Evolutionary conservation across 2,797 vertebrate genomes (phyloP), one percentile per base, ranked within the genome.

Genomic region (Cuniculus paca): DNA sequence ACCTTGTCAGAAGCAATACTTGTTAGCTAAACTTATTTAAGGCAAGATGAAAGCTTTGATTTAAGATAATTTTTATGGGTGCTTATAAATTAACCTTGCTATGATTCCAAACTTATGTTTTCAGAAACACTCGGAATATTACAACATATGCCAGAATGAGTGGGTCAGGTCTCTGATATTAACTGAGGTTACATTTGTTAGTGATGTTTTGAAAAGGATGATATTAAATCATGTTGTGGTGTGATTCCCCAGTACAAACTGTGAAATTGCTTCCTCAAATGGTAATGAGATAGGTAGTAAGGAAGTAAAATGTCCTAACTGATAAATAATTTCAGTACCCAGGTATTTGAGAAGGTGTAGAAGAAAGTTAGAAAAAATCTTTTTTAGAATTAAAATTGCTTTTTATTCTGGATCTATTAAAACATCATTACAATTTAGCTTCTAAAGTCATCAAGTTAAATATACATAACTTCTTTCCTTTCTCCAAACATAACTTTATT

Each of bases 171-270:
- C 34, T 81, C 16, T 61, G 65, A 81, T 48, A 89, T 70, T 86
- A 92, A 54, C 12, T 56, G 77, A 19, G 91, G 26, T 75, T 75
- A 68, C 56, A 11, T 78, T 93, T 91, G 58, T 42, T 70, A 60
- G 45, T 16, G 34, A 3, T 61, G 28, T 86, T 79, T 17, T 61
- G 68, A 65, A 79, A 63, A 39, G 61, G 78, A 48, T 88, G 61
- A 82, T 75, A 78, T 65, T 56, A 87, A 70, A 60, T 88, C 17
- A n/a, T 6, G 34, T 65, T 88, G 60, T 84, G 10, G 28, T 98
- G 94, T 94, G 80, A 86, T 94, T 87, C 75, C 95, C 68, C 92
- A 72, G 80, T 87, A 97, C 91, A 96, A 34, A 52, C 36, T 79
- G 22, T 75, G 78, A 83, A 50, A 82, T 78, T 2, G 74, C 22